A percentile compares a stretch with the other conserved stretches of the same genome.
These are phyloP conservation scores for Drosophila kurseongensis DNA, from an alignment of 1,140 invertebrate genomes.

Conservation along the genomic window DNA sequence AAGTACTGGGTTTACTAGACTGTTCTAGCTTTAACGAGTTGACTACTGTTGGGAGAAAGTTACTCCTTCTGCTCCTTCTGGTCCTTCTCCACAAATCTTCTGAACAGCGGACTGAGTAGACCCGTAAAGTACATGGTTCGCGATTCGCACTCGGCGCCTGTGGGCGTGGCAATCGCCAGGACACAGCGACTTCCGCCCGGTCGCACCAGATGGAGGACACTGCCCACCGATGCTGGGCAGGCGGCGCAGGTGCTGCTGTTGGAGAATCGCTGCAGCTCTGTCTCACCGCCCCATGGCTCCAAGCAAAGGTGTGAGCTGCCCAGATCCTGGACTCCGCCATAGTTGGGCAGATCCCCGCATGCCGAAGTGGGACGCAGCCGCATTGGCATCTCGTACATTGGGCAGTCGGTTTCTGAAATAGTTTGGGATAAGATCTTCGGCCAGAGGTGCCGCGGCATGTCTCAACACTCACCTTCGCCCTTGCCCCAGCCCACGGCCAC, in stretches of 20 bases:
- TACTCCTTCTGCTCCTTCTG: slow-evolving; percentile 3
- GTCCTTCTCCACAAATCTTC: slow-evolving; percentile 50
- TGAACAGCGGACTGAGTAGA: slow-evolving; percentile 33
- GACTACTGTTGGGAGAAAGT: neutral
- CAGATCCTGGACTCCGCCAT: slow-evolving; percentile 15
- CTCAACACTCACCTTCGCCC: slow-evolving; percentile 41
- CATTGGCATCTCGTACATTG: slow-evolving; percentile 66
- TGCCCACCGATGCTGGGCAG: slow-evolving; percentile 55
- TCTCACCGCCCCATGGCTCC: slow-evolving; percentile 12
- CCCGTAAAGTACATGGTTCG: slow-evolving; percentile 59
- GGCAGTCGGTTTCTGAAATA: slow-evolving; percentile 50
- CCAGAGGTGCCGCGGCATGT: too few species aligned
- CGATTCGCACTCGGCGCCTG: slow-evolving; percentile 36
- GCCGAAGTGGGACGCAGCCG: slow-evolving; percentile 50
- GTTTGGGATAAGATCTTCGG: neutral
- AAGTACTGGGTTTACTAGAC: neutral
- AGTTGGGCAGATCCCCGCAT: slow-evolving; percentile 38
- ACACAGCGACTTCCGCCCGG: slow-evolving; percentile 58
- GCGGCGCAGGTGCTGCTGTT: slow-evolving; percentile 36
- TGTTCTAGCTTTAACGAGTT: slow-evolving; percentile 10
- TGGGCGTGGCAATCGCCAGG: slow-evolving; percentile 65
- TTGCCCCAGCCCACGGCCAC: slow-evolving; percentile 63
- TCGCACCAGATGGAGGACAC: slow-evolving; percentile 54
- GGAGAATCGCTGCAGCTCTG: slow-evolving; percentile 13
- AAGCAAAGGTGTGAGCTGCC: slow-evolving; percentile 32